Evolutionary conservation across 2,888 invertebrate genomes (phyloP), one percentile per base, ranked within the genome.

Genomic region (Aporophyla lueneburgensis): DNA sequence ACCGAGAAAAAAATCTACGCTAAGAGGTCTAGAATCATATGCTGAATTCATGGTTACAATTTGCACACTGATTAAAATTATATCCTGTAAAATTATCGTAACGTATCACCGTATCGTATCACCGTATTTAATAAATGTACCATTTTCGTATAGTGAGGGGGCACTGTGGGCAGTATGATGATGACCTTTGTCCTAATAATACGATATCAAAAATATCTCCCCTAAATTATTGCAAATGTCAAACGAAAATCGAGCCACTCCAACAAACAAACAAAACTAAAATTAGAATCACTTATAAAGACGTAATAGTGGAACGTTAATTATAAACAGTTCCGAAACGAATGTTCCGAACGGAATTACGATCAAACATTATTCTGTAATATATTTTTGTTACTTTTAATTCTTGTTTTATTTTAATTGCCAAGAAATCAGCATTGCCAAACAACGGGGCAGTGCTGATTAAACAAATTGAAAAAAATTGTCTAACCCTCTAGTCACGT

Each of bases 161-260:
- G 21, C 12, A 21, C 33, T 12, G 14, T 76, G 19, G 19, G n/a
- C 24, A 43, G 14, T 5, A 4, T 9, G 2, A 51, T 3, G 33
- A 33, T 24, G 14, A 40, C 21, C n/a, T 24, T 40, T 7, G 16
- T 10, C 33, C 14, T 54, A 27, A 61, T 19, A 56, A 49, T 54
- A 49, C 2, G 7, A 49, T 21, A 40, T 16, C 12, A 12, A 12
- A 0, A 33, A 62, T 40, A 33, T 51, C 2, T 12, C 19, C 43
- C 33, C 9, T 6, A 24, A 59, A 40, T 9, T n/a, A 33, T 27
- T 46, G n/a, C 16, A 59, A 79, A 79, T n/a, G 9, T 59, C 21
- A 59, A 19, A 24, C 5, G 21, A 69, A 6, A 49, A 46, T 54
- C 16, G 6, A 21, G 43, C n/a, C 5, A 14, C 16, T 27, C 16